Percentiles rank a stretch among this genome's conserved stretches.
Conservation (phyloP, 1,140 invertebrate genomes). For the Lamellibrachia luymesi region DNA sequence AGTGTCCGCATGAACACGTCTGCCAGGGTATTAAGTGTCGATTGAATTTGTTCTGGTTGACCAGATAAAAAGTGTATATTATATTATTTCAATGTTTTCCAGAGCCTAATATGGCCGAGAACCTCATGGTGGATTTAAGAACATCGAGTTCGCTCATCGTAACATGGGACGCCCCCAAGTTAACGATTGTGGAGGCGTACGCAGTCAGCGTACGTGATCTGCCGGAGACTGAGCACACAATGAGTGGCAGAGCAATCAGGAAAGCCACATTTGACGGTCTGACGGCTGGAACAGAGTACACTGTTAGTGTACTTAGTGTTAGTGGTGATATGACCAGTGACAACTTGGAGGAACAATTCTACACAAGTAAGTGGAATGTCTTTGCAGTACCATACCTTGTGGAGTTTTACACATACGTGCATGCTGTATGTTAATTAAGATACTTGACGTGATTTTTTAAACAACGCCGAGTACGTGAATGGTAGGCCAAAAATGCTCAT, state of each 20-base stretch:
- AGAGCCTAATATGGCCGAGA: neutral
- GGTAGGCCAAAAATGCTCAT: no score
- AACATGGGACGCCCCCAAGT: neutral
- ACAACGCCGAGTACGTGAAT: no score
- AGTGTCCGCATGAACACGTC: no score
- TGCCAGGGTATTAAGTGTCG: no score
- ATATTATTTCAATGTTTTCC: neutral
- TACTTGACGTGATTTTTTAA: no score
- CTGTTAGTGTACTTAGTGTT: neutral
- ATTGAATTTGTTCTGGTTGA: no score
- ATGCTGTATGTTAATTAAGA: no score
- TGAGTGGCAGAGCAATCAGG: neutral
- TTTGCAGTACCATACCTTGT: no score
- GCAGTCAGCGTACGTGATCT: neutral
- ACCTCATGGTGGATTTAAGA: neutral
- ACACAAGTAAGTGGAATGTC: neutral
- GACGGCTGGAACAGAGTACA: neutral
- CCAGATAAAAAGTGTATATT: no score
- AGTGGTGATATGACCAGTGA: neutral
- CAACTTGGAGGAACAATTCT: neutral
- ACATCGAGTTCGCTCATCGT: neutral
- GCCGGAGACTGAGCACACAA: neutral
- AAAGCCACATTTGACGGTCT: neutral
- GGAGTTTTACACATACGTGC: no score
- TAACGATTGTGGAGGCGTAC: neutral